Evolutionary conservation across 2,888 invertebrate species (phyloP).

Genomic region (Osmoderma eremita): DNA sequence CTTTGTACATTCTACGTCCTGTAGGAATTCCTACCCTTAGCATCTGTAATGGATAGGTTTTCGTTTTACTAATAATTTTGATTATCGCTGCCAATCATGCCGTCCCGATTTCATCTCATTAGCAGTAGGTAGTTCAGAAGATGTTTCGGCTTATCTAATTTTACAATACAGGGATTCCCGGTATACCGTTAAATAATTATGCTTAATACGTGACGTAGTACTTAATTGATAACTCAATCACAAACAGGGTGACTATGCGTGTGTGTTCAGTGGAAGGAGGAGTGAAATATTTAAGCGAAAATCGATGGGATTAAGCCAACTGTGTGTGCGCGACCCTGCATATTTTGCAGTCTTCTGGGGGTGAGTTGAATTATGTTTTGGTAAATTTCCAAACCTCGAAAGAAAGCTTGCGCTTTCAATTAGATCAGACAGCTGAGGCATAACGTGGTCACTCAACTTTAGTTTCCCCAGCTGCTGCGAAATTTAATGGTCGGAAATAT

Average conservation of each 20-base stretch:
- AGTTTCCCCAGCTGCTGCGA: constrained; percentile 30
- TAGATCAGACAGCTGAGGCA: constrained; percentile 33
- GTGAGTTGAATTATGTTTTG: constrained; percentile 8
- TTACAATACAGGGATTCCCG: neutral
- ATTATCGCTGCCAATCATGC: constrained; percentile 3
- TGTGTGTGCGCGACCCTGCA: constrained; percentile 7
- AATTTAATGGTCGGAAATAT: constrained; percentile 41
- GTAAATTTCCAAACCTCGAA: constrained; percentile 14
- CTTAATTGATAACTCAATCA: no score
- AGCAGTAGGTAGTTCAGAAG: neutral
- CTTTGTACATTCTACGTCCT: constrained; percentile 45
- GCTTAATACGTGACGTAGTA: no score
- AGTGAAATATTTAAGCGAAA: neutral
- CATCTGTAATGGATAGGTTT: constrained; percentile 1
- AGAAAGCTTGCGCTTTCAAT: constrained; percentile 13
- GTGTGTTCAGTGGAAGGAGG: neutral
- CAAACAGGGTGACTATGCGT: constrained; percentile 20
- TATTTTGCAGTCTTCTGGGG: neutral
- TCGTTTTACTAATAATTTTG: constrained; percentile 7
- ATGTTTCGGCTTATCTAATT: neutral
- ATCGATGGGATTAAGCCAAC: constrained; percentile 1
- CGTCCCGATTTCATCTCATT: neutral
- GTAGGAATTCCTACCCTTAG: neutral
- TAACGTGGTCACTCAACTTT: constrained; percentile 38
- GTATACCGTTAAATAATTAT: neutral